Conservation (phyloP, 2,113 vertebrate genomes). For the Colinus virginianus region DNA sequence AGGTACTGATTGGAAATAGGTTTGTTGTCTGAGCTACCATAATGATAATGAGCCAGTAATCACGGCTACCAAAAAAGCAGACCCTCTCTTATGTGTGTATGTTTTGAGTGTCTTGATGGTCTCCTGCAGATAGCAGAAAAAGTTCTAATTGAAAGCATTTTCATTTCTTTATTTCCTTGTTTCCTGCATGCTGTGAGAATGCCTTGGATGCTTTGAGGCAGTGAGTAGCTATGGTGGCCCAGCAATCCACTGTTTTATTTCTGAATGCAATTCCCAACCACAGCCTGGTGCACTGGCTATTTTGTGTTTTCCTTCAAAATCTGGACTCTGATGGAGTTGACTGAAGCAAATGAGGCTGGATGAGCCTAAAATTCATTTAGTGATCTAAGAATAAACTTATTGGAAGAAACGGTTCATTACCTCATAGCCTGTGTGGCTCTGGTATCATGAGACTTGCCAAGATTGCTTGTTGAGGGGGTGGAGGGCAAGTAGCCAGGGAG, state of each 20-base stretch:
- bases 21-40: not conserved
- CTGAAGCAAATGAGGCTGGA: not conserved
- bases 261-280: not conserved
- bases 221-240: not conserved
- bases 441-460: not conserved
- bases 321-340: not conserved
- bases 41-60: not conserved
- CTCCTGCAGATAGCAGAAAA: not conserved
- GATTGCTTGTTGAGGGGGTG: not conserved
- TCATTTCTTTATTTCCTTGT: not conserved
- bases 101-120: not conserved
- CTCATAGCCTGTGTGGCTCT: not conserved
- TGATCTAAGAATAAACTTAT: conserved; percentile 52
- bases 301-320: conserved; percentile 31
- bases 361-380: conserved; percentile 8
- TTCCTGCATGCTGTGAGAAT: not conserved
- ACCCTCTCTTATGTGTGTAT: not conserved
- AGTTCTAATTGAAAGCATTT: not conserved
- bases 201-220: not conserved
- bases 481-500: not conserved
- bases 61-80: not conserved
- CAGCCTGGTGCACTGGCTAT: not conserved
- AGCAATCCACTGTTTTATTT: not conserved
- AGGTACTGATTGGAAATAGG: not conserved
- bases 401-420: conserved; percentile 36